A percentile compares a stretch with the other conserved stretches of the same genome.
Evolutionary conservation across 2,113 vertebrate species (phyloP).

Genomic region (Caretta caretta): DNA sequence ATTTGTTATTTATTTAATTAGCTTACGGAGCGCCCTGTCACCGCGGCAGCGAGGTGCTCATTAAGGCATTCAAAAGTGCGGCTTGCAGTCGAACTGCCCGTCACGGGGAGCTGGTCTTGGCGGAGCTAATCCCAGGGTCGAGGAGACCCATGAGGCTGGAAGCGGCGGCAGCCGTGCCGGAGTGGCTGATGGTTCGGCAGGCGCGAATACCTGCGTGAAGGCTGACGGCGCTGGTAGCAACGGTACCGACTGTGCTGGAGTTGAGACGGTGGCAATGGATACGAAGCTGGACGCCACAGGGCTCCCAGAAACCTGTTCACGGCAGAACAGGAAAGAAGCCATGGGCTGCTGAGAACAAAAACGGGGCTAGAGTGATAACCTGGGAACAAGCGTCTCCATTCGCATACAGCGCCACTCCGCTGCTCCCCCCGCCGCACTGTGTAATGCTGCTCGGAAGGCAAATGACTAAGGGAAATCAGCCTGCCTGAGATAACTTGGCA

Average conservation of each 20-base stretch:
- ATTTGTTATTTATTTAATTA: background rate
- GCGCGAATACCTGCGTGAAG: background rate
- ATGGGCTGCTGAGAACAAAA: too few species aligned
- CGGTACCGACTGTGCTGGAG: background rate
- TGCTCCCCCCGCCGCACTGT: background rate
- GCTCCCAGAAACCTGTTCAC: background rate
- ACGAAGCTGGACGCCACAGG: too few species aligned
- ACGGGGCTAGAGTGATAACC: background rate
- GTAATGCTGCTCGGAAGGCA: background rate
- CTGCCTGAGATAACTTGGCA: background rate
- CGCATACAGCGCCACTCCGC: background rate
- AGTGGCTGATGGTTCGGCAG: background rate
- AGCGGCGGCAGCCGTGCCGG: background rate
- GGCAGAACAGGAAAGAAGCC: background rate
- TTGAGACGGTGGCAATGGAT: background rate
- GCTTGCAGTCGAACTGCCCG: background rate
- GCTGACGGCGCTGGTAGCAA: background rate
- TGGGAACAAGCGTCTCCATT: background rate
- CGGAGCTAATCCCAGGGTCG: background rate
- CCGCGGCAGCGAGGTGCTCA: background rate
- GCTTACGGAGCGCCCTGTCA: background rate
- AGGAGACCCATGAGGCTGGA: background rate
- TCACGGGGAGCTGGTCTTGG: background rate
- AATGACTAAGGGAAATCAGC: background rate
- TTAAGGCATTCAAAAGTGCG: background rate